Percentiles rank a stretch among this genome's conserved stretches.
Evolutionary conservation across 1,140 invertebrate species (phyloP).

Genomic region (Drosophila tristis): DNA sequence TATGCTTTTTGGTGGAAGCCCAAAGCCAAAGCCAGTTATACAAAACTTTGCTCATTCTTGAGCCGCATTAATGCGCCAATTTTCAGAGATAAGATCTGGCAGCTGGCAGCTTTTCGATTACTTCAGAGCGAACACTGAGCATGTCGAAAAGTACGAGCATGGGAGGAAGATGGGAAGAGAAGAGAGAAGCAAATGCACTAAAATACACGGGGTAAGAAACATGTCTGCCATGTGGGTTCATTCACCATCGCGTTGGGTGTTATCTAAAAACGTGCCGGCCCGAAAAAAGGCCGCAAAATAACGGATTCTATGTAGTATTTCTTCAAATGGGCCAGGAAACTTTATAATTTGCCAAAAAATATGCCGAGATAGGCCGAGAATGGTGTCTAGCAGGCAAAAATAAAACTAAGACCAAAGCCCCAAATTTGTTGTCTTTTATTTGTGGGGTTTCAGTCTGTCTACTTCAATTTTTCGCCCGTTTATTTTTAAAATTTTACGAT

Average conservation of each 20-base stretch:
- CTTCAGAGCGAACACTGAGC: slow-evolving; percentile 36
- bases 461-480: slow-evolving; percentile 64
- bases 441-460: slow-evolving; percentile 42
- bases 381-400: slow-evolving; percentile 40
- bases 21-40: slow-evolving; percentile 42
- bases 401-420: slow-evolving; percentile 36
- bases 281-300: slow-evolving; percentile 26
- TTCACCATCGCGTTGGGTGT: slow-evolving; percentile 56
- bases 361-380: slow-evolving; percentile 11
- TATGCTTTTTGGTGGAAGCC: slow-evolving; percentile 8
- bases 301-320: slow-evolving; percentile 31
- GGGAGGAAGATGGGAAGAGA: slow-evolving; percentile 13
- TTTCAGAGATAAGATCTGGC: slow-evolving; percentile 48
- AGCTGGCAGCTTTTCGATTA: slow-evolving; percentile 59
- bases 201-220: slow-evolving; percentile 25
- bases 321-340: slow-evolving; percentile 54
- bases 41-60: slow-evolving; percentile 42
- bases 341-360: slow-evolving; percentile 53
- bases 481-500: slow-evolving; percentile 75
- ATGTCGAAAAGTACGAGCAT: slow-evolving; percentile 1
- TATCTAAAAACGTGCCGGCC: slow-evolving; percentile 70
- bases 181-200: slow-evolving; percentile 35
- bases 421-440: slow-evolving; percentile 54
- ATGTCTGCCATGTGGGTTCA: slow-evolving; percentile 69
- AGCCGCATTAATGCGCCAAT: slow-evolving; percentile 57